phyloP scores from a whole-genome alignment of 2,113 vertebrate species.

The Drymodes brunneopygia region DNA sequence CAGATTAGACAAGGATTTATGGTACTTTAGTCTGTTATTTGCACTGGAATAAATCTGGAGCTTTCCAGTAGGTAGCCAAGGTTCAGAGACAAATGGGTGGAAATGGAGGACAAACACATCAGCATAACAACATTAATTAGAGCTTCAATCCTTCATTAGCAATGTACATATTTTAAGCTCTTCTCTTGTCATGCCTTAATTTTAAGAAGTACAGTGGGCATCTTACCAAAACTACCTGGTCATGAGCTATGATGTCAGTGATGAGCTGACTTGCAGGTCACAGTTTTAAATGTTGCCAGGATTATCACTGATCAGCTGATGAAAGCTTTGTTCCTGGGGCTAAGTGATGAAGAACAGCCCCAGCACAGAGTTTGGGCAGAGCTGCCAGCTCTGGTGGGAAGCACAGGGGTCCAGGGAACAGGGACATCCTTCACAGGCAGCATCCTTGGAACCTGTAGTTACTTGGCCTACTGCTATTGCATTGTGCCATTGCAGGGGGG shows the following conservation, averaged over 20 bases:
- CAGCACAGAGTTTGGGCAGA: not conserved
- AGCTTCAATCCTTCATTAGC: not conserved
- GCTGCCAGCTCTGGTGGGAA: accelerated
- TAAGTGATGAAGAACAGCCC: not conserved
- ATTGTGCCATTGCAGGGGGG: accelerated
- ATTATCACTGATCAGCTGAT: not conserved
- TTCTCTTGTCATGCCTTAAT: not conserved
- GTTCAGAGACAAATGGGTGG: not conserved
- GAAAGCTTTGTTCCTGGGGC: not conserved
- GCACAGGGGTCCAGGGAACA: accelerated
- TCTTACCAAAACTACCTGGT: not conserved
- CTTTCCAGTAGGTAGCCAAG: not conserved
- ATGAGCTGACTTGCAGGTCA: not conserved
- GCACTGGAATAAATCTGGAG: not conserved
- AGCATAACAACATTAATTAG: not conserved
- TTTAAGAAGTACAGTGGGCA: not conserved
- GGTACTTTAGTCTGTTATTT: not conserved
- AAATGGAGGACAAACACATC: not conserved
- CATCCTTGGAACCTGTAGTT: not conserved
- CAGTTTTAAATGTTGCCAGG: not conserved
- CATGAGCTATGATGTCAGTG: accelerated
- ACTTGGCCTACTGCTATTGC: not conserved
- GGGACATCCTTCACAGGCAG: not conserved
- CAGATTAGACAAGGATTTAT: not conserved
- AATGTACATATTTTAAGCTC: not conserved